Conservation (phyloP, 1,140 invertebrate species). For the Galendromus occidentalis region DNA sequence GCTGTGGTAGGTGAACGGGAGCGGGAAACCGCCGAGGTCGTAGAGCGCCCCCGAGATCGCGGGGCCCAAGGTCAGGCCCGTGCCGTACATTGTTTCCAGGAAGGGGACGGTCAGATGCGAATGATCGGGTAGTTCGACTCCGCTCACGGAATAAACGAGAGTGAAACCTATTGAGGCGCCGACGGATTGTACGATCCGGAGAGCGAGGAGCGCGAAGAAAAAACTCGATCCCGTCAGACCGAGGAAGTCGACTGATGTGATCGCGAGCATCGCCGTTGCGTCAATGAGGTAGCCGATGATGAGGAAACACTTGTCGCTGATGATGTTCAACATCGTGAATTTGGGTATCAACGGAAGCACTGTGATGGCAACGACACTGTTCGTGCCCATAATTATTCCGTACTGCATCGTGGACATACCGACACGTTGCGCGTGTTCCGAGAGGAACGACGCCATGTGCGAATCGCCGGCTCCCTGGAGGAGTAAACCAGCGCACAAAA, state of each 20-base stretch:
- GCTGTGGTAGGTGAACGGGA: slow-evolving; percentile 1
- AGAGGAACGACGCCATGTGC: slow-evolving; percentile 6
- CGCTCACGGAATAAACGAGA: slow-evolving; percentile 2
- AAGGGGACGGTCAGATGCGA: neutral
- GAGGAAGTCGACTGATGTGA: neutral
- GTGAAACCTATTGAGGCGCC: slow-evolving; percentile 1
- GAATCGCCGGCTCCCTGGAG: slow-evolving; percentile 4
- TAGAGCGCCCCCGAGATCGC: neutral
- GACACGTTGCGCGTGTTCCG: neutral
- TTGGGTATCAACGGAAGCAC: neutral
- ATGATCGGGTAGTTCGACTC: neutral
- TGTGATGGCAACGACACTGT: neutral
- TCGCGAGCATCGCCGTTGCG: neutral
- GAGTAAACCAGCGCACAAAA: neutral
- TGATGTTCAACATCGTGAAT: neutral
- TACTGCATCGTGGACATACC: neutral
- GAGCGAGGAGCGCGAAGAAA: neutral
- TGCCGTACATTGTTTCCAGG: neutral
- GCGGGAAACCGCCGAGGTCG: neutral
- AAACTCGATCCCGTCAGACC: neutral
- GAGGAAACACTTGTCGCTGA: neutral
- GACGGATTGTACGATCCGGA: neutral
- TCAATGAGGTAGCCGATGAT: neutral
- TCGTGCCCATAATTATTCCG: neutral
- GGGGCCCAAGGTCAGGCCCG: neutral